Base-by-base conservation (phyloP, 2,888 invertebrate species). In the Agrochola circellaris region DNA sequence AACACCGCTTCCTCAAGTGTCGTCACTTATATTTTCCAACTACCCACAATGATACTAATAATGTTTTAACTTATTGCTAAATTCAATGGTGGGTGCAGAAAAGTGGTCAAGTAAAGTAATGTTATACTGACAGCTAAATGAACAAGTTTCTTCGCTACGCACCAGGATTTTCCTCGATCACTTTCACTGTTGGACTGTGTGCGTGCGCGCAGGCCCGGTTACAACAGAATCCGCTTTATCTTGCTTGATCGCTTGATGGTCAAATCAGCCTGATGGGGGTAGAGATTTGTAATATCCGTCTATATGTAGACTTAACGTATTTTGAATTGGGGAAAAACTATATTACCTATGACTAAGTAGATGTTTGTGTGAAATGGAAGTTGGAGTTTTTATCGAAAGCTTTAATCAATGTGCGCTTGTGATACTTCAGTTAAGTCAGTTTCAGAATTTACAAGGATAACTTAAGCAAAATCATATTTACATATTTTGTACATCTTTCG, bases 121-220 rank as follows among this genome's bases (percentile, higher is more conserved):
- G 48, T 75, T 66, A 65, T 30, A 72, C 70, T 81, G 73, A 81
- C 73, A 70, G 80, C 75, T 67, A 87, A 88, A 84, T 85, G 76
- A 86, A 84, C 88, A 86, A 86, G 87, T 88, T 88, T 70, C 83
- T 77, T 85, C 62, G 82, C 67, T 77, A 77, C 78, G 68, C 68
- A 88, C 81, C 87, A 89, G 90, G 90, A 90, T 91, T 91, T 91
- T 90, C 91, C 90, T 90, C 75, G 71, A 87, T 79, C 58, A 90
- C 91, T 91, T 91, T 91, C 91, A 91, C 91, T 88, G 73, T 58
- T 67, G 30, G 73, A n/a, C 45, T 45, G 78, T 79, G 73, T 82
- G 85, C 75, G 78, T 74, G 71, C 58, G 76, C 78, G 70, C 70
- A 45, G 68, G 70, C 81, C 77, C 73, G 56, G 69, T 79, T 73